Base-by-base conservation (phyloP, 2,113 vertebrate genomes). In the Bagarius yarrelli region DNA sequence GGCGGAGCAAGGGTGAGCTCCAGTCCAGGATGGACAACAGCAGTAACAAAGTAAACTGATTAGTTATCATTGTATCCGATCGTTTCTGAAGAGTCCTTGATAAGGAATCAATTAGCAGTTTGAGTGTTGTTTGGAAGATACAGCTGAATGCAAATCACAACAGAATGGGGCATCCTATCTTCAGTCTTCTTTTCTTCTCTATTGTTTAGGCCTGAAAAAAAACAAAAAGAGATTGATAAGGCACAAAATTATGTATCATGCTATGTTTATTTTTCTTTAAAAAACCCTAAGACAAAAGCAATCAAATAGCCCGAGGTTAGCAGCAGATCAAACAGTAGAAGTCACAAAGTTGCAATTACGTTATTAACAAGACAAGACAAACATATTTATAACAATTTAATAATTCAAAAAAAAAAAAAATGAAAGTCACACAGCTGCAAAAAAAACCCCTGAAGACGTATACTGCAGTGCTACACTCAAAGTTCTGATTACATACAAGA, bases 1-100 rank as follows among this genome's bases (percentile, higher is more conserved):
- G 86, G 4, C 85, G 81, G 78, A 92, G 91, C 80, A 92, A 86
- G 82, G 89, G 87, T 1, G 74, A 50, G 30, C 87, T 71, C 86
- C 90, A 90, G 85, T 87, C 89, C 69, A 87, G 88, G 69, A 88
- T 50, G 18, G 86, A 89, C 84, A 93, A 88, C 88, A 83, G 81
- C 81, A 93, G 85, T 19, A 93, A 84, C 14, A 91, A 86, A 82
- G 89, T 72, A 21, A 89, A 79, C 85, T 85, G 91, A 83, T 89
- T 87, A 88, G 87, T 80, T 86, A 87, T 85, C 93, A 94, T 94
- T 88, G 88, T 93, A 93, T 92, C 90, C 91, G 85, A 71, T 86
- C 86, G 14, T 82, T 81, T 60, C 82, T 66, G 53, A 63, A 85
- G 80, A 32, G 88, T 89, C 86, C 84, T 82, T 80, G 83, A 84